Evolutionary conservation across 2,888 invertebrate species (phyloP).

Genomic region (Drepana falcataria): DNA sequence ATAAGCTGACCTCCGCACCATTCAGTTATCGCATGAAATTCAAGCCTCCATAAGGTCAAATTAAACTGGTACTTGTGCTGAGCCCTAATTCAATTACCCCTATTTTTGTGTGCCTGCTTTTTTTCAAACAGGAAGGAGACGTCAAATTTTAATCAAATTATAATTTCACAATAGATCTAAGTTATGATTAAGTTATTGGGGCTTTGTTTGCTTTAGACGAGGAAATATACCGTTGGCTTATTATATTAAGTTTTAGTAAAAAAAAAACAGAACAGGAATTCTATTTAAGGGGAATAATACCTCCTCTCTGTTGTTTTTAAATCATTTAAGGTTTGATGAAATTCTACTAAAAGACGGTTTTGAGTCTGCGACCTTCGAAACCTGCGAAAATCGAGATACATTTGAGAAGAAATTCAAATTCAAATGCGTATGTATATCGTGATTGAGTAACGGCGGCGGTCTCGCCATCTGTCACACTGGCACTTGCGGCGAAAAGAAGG

Average conservation of each 20-base stretch:
- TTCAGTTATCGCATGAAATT: neutral
- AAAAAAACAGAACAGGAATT: no score
- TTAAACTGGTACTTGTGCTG: slow-evolving; percentile 24
- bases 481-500: no score
- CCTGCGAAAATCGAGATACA: no score
- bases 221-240: slow-evolving; percentile 1
- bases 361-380: no score
- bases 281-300: no score
- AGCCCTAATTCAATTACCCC: slow-evolving; percentile 31
- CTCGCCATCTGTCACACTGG: no score
- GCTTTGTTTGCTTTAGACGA: slow-evolving; percentile 19
- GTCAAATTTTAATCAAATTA: slow-evolving; percentile 75
- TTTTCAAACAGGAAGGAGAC: slow-evolving; percentile 54
- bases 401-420: no score
- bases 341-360: no score
- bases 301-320: no score
- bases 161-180: slow-evolving; percentile 37
- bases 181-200: slow-evolving; percentile 52
- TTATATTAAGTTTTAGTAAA: neutral
- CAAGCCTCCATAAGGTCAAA: slow-evolving; percentile 21
- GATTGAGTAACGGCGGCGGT: no score
- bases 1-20: slow-evolving; percentile 14
- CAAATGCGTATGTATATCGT: no score
- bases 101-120: slow-evolving; percentile 54
- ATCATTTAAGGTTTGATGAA: no score